phyloP scores from a whole-genome alignment of 92 coral and sea anemone genomes.

The Chrysogorgia sp. region DNA sequence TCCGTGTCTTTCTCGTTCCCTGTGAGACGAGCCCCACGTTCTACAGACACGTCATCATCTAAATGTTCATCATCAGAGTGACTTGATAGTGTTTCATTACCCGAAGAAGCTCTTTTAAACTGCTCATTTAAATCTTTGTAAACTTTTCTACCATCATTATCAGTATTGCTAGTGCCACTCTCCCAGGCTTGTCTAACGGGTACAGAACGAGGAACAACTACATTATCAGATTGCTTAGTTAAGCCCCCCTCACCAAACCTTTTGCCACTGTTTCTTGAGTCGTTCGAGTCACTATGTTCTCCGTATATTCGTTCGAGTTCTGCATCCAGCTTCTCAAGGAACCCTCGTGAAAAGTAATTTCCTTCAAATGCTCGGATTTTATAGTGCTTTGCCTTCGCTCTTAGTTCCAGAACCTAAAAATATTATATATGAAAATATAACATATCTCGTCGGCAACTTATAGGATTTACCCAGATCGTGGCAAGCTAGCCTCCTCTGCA shows the following conservation, averaged over 20 bases:
- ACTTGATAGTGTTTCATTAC: not conserved
- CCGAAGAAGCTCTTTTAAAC: constrained; percentile 10
- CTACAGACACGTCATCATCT: not conserved
- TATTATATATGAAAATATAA: not conserved
- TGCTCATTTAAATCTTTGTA: constrained; percentile 31
- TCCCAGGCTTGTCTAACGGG: constrained; percentile 30
- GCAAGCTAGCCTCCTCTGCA: too few species aligned
- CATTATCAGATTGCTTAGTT: not conserved
- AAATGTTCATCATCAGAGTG: not conserved
- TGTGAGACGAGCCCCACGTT: not conserved
- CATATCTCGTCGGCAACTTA: not conserved
- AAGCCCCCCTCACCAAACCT: not conserved
- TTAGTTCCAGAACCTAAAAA: constrained; percentile 34
- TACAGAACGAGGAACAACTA: not conserved
- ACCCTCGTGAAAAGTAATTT: constrained; percentile 40
- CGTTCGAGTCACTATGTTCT: not conserved
- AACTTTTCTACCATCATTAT: constrained; percentile 5
- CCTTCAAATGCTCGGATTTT: constrained; percentile 31
- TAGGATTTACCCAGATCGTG: not conserved
- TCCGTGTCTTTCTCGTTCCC: not conserved
- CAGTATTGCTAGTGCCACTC: constrained; percentile 1
- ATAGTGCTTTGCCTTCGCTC: constrained; percentile 30
- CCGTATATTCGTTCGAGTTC: constrained; percentile 19
- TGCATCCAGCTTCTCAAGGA: constrained; percentile 31
- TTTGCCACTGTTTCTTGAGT: not conserved